Evolutionary conservation across 2,888 invertebrate species (phyloP), one percentile per base, ranked within the genome.

Genomic region (Craniophora ligustri): DNA sequence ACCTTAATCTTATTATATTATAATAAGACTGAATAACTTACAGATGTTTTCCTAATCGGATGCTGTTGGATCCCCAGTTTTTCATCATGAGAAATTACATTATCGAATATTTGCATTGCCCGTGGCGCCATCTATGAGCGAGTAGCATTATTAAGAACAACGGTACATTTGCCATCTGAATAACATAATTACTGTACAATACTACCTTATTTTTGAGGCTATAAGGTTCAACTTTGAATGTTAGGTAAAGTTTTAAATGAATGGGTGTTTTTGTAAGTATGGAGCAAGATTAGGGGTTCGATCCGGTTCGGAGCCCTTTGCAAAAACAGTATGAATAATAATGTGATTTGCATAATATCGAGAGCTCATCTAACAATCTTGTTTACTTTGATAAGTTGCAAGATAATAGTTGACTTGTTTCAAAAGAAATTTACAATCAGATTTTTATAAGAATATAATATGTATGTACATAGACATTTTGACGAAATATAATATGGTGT

Each of bases 291-390:
- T 91, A 91, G 90, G 88, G 87, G 76, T 80, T 79, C 82, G 79
- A 79, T 84, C 78, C 82, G 81, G 78, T 81, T 75, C 65, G 74
- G 79, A 81, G 86, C 92, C 90, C 92, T 92, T 82, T 86, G 82
- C 86, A 89, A 91, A 92, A 91, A 92, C 92, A 91, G 86, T 88
- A 91, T 92, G 92, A 92, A 92, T 92, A 92, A 92, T 92, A 92
- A 92, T 91, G 75, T 80, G 81, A 92, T 92, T 90, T 88, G 88
- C 92, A 92, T 92, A 91, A 91, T 89, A 89, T 89, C 84, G 81
- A 77, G 75, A 84, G 85, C 78, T 80, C 81, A 78, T 87, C 85
- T 85, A 84, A 86, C 82, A 79, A 86, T 83, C 78, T 83, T 89
- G 86, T 91, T 89, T 91, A 85, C 88, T 88, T 90, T 88, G 85